Conservation (phyloP, 1,140 invertebrate genomes). For the Acromyrmex charruanus region DNA sequence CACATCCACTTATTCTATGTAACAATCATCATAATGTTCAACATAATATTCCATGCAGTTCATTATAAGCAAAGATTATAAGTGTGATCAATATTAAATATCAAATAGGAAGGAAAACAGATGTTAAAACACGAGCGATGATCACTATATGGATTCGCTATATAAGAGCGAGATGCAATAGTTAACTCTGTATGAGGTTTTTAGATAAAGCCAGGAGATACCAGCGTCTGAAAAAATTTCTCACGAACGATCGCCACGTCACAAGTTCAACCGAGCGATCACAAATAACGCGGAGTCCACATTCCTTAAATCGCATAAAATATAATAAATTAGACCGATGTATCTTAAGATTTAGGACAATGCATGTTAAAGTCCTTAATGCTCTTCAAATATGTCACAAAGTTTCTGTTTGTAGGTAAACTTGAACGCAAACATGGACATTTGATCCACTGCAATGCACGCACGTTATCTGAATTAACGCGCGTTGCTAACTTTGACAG, state of each 20-base stretch:
- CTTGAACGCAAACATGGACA: background rate
- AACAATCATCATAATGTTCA: too few relatives aligned
- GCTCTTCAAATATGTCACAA: conserved; percentile 41
- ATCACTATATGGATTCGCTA: background rate
- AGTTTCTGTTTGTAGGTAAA: conserved; percentile 44
- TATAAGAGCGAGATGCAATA: background rate
- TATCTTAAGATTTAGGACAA: background rate
- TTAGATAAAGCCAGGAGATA: conserved; percentile 13
- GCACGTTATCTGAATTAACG: background rate
- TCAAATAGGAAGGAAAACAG: background rate
- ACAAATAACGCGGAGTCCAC: conserved; percentile 9
- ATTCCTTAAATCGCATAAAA: conserved; percentile 42
- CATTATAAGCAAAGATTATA: too few relatives aligned
- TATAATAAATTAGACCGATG: conserved; percentile 42
- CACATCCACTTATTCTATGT: too few relatives aligned
- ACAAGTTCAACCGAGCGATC: conserved; percentile 29
- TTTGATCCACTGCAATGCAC: background rate
- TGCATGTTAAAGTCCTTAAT: background rate
- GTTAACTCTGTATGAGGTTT: background rate
- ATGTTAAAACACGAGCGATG: background rate
- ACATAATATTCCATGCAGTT: too few relatives aligned
- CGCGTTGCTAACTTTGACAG: conserved; percentile 7
- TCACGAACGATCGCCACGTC: background rate
- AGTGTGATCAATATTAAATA: background rate
- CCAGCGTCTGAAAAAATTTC: conserved; percentile 23